Conservation (phyloP, 2,113 vertebrate genomes). For the Pardalotus punctatus region DNA sequence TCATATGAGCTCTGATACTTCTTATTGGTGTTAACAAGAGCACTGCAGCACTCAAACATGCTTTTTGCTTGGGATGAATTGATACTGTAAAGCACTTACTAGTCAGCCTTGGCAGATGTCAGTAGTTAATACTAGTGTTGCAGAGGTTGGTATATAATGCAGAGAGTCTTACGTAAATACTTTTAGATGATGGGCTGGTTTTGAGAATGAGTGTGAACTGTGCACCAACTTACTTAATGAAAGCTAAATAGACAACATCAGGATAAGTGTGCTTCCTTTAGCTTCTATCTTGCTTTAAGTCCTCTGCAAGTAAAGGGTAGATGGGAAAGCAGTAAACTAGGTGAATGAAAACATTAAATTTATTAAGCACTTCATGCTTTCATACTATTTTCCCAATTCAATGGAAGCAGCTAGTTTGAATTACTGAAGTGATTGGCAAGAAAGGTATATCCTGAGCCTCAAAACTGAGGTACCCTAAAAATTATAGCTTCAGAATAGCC, state of each 20-base stretch:
- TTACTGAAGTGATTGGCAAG: background rate
- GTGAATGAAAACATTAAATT: conserved; percentile 48
- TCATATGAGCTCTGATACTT: conserved; percentile 81
- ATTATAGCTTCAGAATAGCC: background rate
- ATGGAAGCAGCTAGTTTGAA: background rate
- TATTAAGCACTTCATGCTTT: conserved; percentile 46
- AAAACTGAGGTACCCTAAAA: background rate
- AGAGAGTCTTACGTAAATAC: conserved; percentile 79
- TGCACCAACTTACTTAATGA: conserved; percentile 70
- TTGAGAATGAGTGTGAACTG: conserved; percentile 59
- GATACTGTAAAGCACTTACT: conserved; percentile 81
- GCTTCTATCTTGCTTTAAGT: conserved; percentile 55
- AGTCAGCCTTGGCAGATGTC: conserved; percentile 83
- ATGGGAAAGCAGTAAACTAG: conserved; percentile 67
- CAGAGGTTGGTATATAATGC: conserved; percentile 78
- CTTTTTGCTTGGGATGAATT: conserved; percentile 82
- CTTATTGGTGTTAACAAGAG: conserved; percentile 78
- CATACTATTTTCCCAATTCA: conserved; percentile 21
- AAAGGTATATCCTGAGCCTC: background rate
- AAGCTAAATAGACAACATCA: conserved; percentile 68
- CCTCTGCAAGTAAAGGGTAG: conserved; percentile 60
- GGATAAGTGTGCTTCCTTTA: conserved; percentile 66
- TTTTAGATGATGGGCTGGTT: conserved; percentile 75
- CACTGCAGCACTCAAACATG: conserved; percentile 78
- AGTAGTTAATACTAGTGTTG: conserved; percentile 79